Percentiles rank a stretch among this genome's conserved stretches.
Evolutionary conservation across 2,113 vertebrate species (phyloP).

Genomic region (human): DNA sequence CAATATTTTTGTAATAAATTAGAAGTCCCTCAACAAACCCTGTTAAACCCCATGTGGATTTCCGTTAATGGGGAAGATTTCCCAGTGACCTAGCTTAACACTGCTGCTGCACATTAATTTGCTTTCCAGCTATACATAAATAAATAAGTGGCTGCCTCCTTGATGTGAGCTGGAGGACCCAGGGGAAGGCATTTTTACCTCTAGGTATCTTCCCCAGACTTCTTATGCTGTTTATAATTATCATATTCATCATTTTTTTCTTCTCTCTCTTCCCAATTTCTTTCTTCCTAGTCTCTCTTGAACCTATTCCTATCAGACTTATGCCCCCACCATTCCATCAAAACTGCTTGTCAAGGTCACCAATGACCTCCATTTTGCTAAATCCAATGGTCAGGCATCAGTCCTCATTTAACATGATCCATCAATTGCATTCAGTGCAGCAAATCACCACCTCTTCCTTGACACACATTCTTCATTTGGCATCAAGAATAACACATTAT

Average conservation of each 20-base stretch:
- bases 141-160: neutral
- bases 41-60: conserved; percentile 5
- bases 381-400: neutral
- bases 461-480: neutral
- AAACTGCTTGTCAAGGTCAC: neutral
- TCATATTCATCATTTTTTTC: neutral
- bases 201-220: neutral
- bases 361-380: neutral
- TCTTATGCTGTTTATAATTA: neutral
- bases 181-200: neutral
- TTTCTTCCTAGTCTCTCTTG: neutral
- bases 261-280: neutral
- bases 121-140: conserved; percentile 27
- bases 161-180: neutral
- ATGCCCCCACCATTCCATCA: neutral
- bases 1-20: conserved; percentile 38
- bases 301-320: neutral
- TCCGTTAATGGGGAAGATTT: conserved; percentile 38
- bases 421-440: no score
- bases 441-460: neutral
- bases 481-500: neutral
- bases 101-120: neutral
- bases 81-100: conserved; percentile 13
- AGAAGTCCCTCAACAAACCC: neutral
- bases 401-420: neutral